Evolutionary conservation across 2,888 invertebrate genomes (phyloP).

Genomic region (Nemurella pictetii): DNA sequence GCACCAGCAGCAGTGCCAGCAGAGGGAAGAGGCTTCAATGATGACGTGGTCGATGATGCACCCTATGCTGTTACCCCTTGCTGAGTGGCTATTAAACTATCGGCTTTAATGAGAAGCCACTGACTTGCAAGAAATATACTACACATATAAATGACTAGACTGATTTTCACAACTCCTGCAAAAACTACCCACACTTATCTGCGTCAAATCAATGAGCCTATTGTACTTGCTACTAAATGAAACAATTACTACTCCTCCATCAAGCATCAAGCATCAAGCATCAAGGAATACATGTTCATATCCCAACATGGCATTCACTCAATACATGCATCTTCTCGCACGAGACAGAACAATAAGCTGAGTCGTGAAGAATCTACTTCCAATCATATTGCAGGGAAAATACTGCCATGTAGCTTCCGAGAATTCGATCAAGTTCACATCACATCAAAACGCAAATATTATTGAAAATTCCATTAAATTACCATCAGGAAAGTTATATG

Average conservation of each 20-base stretch:
- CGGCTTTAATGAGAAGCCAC: slow-evolving; percentile 53
- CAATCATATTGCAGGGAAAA: neutral
- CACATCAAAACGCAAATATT: neutral
- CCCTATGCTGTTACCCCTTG: slow-evolving; percentile 46
- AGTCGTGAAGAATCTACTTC: neutral
- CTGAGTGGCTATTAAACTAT: slow-evolving; percentile 54
- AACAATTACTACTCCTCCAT: slow-evolving; percentile 27
- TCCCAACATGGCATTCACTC: neutral
- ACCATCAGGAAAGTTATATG: too few species aligned
- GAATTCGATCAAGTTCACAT: neutral
- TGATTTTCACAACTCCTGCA: slow-evolving; percentile 28
- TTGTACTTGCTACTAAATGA: slow-evolving; percentile 31
- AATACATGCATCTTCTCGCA: neutral
- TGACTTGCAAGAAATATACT: slow-evolving; percentile 53
- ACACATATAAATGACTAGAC: slow-evolving; percentile 32
- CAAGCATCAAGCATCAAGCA: neutral
- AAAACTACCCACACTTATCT: slow-evolving; percentile 29
- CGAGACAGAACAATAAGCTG: neutral
- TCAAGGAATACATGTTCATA: neutral
- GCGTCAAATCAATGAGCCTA: slow-evolving; percentile 32
- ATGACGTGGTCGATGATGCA: neutral
- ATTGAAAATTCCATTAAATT: too few species aligned
- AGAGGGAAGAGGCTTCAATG: neutral
- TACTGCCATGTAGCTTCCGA: neutral
- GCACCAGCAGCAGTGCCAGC: too few species aligned